These are phyloP conservation scores for Nothocercus julius DNA, from an alignment of 2,113 vertebrate species.

Conservation along the genomic window DNA sequence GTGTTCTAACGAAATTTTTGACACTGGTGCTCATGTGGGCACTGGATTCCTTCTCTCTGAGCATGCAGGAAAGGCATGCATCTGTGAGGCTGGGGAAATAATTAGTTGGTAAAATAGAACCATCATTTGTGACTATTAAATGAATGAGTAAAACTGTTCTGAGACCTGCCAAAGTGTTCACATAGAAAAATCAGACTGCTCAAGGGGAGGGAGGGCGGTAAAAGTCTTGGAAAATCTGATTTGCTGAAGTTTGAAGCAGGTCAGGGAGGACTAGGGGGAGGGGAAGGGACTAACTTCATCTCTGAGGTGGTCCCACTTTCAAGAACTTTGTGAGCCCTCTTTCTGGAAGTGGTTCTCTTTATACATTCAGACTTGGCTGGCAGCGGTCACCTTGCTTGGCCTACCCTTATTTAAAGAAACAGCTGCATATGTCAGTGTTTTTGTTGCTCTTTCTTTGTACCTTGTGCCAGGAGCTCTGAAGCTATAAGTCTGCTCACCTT, in stretches of 20 bases:
- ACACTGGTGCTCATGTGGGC: background rate
- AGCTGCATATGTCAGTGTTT: conserved; percentile 69
- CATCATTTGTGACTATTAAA: conserved; percentile 63
- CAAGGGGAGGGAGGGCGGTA: background rate
- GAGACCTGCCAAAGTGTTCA: conserved; percentile 58
- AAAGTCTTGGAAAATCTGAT: conserved; percentile 68
- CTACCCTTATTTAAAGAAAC: conserved; percentile 73
- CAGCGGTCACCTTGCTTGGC: conserved; percentile 62
- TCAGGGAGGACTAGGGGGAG: conserved; percentile 55
- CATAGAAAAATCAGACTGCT: conserved; percentile 68
- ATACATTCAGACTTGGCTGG: conserved; percentile 74
- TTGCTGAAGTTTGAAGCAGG: conserved; percentile 69
- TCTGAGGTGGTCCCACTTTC: conserved; percentile 78
- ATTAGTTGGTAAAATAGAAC: conserved; percentile 49
- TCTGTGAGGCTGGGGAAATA: conserved; percentile 56
- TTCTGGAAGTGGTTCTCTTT: conserved; percentile 79
- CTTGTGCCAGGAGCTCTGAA: conserved; percentile 64
- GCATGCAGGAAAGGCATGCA: background rate
- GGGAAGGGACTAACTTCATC: conserved; percentile 72
- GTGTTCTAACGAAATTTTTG: background rate
- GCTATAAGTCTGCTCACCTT: conserved; percentile 44
- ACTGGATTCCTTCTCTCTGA: background rate
- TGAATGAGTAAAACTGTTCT: conserved; percentile 49
- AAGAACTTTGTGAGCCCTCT: conserved; percentile 72
- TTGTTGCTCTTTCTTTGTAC: conserved; percentile 66